These are phyloP conservation scores for Propsilocerus akamusi DNA, from an alignment of 1,140 invertebrate species.

Conservation along the genomic window DNA sequence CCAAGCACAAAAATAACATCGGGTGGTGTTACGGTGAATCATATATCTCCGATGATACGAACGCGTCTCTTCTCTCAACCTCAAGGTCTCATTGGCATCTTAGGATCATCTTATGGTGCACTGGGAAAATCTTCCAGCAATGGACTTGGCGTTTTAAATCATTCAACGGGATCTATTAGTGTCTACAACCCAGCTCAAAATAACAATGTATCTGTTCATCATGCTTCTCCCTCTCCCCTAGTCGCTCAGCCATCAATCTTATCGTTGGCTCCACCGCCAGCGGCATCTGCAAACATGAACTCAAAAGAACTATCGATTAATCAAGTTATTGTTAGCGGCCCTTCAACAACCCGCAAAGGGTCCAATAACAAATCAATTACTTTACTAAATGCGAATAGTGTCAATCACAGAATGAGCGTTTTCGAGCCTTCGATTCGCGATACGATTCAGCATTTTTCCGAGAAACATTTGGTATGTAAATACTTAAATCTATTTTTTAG, in stretches of 20 bases:
- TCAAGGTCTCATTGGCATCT: constrained; percentile 26
- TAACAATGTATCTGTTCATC: constrained; percentile 21
- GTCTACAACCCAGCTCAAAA: too few species aligned
- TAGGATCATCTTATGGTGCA: constrained; percentile 20
- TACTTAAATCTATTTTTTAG: too few species aligned
- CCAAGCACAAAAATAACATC: constrained; percentile 29
- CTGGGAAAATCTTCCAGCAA: constrained; percentile 22
- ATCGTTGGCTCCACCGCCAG: not conserved
- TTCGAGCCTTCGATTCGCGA: constrained; percentile 76
- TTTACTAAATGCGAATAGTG: constrained; percentile 37
- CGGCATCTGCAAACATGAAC: not conserved
- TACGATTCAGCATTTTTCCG: constrained; percentile 84
- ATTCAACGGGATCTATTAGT: constrained; percentile 17
- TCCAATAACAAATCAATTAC: constrained; percentile 51
- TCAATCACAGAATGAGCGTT: constrained; percentile 56
- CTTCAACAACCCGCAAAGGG: constrained; percentile 38
- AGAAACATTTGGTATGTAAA: constrained; percentile 83
- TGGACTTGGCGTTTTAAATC: constrained; percentile 14
- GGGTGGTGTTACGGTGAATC: constrained; percentile 43
- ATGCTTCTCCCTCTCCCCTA: constrained; percentile 21
- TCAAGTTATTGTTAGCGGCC: constrained; percentile 27
- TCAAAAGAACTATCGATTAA: not conserved
- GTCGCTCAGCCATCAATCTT: constrained; percentile 15
- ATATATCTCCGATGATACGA: constrained; percentile 29
- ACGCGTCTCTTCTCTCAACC: constrained; percentile 22